Evolutionary conservation across 1,140 invertebrate species (phyloP).

Genomic region (Bilobella aurantiaca): DNA sequence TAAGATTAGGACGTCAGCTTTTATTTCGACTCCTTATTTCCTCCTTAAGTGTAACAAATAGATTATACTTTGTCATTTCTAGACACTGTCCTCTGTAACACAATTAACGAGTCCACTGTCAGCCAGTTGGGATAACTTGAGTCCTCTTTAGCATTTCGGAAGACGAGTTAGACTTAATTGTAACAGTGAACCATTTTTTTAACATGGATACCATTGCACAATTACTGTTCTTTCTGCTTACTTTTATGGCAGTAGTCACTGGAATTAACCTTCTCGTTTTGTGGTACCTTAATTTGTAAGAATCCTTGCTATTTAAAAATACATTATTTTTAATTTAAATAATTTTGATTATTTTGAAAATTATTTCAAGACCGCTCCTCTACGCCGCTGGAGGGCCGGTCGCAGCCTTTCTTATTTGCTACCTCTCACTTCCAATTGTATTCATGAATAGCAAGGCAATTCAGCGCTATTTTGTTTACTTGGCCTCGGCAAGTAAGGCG

Average conservation of each 20-base stretch:
- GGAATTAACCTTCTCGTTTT: neutral
- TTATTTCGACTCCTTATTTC: too few species aligned
- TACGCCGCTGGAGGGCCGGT: neutral
- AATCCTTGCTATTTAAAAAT: neutral
- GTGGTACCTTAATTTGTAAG: neutral
- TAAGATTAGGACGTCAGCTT: too few species aligned
- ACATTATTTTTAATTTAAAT: neutral
- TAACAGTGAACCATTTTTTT: neutral
- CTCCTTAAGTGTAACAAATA: too few species aligned
- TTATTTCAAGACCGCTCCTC: neutral
- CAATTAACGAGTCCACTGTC: too few species aligned
- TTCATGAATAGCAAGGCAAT: neutral
- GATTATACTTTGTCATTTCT: too few species aligned
- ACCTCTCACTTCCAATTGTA: neutral
- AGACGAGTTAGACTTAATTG: too few species aligned
- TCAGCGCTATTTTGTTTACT: slow-evolving; percentile 8
- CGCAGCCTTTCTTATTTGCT: neutral
- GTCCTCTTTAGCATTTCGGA: too few species aligned
- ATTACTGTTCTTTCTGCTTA: neutral
- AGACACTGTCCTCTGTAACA: too few species aligned
- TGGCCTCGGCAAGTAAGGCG: neutral
- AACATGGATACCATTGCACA: neutral
- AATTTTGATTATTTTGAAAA: neutral
- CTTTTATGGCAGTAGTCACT: neutral
- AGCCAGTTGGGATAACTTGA: too few species aligned